These are phyloP conservation scores for Pegoplata infirma DNA, from an alignment of 2,888 invertebrate genomes.

Conservation along the genomic window DNA sequence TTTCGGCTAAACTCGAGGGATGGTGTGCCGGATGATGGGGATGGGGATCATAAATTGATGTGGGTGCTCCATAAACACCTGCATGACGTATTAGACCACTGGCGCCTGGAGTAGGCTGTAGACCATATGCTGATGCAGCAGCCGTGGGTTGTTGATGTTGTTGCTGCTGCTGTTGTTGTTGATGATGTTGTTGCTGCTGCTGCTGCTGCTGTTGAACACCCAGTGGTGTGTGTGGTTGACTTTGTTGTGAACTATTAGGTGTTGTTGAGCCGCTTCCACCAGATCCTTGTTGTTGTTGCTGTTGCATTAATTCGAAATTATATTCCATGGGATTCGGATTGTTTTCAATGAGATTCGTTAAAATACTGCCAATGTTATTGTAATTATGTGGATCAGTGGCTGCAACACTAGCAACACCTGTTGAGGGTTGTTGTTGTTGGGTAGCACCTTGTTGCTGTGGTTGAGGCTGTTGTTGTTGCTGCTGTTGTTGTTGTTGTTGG, in stretches of 20 bases:
- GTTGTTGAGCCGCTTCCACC: slow-evolving; percentile 63
- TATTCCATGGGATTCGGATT: slow-evolving; percentile 77
- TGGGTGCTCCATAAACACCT: slow-evolving; percentile 66
- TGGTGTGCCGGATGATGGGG: slow-evolving; percentile 65
- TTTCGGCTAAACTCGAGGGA: slow-evolving; percentile 68
- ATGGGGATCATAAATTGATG: slow-evolving; percentile 56
- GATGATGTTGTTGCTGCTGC: slow-evolving; percentile 67
- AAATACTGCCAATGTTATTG: slow-evolving; percentile 78
- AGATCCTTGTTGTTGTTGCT: slow-evolving; percentile 64
- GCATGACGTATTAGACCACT: slow-evolving; percentile 72
- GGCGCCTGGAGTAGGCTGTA: slow-evolving; percentile 66
- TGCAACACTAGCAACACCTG: slow-evolving; percentile 62
- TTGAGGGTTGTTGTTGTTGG: slow-evolving; percentile 51
- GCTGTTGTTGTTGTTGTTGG: slow-evolving; percentile 71
- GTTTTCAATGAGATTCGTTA: slow-evolving; percentile 77
- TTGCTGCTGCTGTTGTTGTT: slow-evolving; percentile 66
- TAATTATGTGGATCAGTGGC: slow-evolving; percentile 74
- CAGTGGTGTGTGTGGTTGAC: slow-evolving; percentile 44
- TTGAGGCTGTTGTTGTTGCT: slow-evolving; percentile 68
- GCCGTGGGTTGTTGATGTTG: slow-evolving; percentile 67
- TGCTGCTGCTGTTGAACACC: slow-evolving; percentile 65
- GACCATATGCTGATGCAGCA: slow-evolving; percentile 66
- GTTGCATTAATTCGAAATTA: slow-evolving; percentile 75
- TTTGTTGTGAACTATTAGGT: slow-evolving; percentile 65
- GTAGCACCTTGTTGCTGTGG: slow-evolving; percentile 64